Evolutionary conservation across 2,113 vertebrate genomes (phyloP).

Genomic region (Aix galericulata): DNA sequence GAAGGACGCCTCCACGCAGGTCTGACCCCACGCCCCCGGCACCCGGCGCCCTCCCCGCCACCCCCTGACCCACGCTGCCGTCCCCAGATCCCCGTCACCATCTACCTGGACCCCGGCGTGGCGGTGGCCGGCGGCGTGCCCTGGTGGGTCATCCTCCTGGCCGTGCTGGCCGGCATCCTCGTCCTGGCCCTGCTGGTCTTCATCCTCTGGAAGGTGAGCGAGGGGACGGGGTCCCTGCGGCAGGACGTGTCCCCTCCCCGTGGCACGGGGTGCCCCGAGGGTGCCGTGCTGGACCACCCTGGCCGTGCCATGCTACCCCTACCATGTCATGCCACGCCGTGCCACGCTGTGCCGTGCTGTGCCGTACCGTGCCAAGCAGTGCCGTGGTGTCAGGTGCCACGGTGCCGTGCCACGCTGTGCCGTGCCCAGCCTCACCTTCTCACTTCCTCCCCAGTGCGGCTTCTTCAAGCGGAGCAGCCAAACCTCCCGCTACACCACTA

Average conservation of each 20-base stretch:
- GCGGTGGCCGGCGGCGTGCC: slow-evolving; percentile 82
- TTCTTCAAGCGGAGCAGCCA: slow-evolving; percentile 87
- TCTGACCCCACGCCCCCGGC: background rate
- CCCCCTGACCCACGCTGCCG: background rate
- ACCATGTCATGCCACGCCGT: background rate
- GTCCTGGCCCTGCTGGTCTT: slow-evolving; percentile 85
- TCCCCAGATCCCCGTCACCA: slow-evolving; percentile 83
- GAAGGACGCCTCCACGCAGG: slow-evolving; percentile 83
- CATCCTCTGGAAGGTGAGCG: slow-evolving; percentile 90
- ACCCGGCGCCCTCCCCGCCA: fast-evolving
- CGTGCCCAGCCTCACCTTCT: background rate
- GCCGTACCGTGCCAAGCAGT: too few relatives aligned
- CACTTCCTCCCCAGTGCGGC: slow-evolving; percentile 81
- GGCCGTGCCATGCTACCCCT: background rate
- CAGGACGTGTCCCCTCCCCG: too few relatives aligned
- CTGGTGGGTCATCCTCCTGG: slow-evolving; percentile 93
- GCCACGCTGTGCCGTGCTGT: too few relatives aligned
- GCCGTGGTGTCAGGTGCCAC: background rate
- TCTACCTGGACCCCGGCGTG: slow-evolving; percentile 85
- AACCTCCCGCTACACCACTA: slow-evolving; percentile 81
- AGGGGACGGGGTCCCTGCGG: too few relatives aligned
- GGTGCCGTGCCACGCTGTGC: too few relatives aligned
- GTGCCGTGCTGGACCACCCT: background rate
- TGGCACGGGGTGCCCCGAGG: background rate
- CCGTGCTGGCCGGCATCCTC: slow-evolving; percentile 85